phyloP scores from a whole-genome alignment of 2,888 invertebrate species.

The Hirtodrosophila histrioides region DNA sequence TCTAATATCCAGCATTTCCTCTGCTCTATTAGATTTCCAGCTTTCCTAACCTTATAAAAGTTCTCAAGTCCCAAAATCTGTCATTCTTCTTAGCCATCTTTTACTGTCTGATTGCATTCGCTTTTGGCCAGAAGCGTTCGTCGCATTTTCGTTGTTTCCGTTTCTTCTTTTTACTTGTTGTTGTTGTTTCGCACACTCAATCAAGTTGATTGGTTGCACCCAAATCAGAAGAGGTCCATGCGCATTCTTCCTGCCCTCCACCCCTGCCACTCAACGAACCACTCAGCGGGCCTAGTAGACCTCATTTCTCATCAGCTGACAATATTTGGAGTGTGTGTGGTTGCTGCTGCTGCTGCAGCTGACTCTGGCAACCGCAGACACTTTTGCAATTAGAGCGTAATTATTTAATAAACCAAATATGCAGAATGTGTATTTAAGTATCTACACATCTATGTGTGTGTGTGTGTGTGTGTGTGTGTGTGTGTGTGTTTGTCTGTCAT shows the following conservation, averaged over 20 bases:
- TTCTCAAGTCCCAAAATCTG: no score
- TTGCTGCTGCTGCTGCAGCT: constrained; percentile 24
- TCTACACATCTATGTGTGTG: not conserved
- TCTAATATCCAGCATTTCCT: no score
- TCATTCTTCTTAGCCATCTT: constrained; percentile 5
- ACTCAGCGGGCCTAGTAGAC: constrained; percentile 21
- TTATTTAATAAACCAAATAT: constrained; percentile 77
- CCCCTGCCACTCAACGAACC: constrained; percentile 32
- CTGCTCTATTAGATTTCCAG: no score
- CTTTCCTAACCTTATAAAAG: no score
- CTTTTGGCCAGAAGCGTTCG: constrained; percentile 12
- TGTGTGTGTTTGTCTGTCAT: constrained; percentile 25
- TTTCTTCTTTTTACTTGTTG: constrained; percentile 9
- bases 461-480: constrained; percentile 21
- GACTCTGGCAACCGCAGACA: constrained; percentile 58
- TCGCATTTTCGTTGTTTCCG: not conserved
- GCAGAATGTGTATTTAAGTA: constrained; percentile 23
- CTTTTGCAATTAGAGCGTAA: constrained; percentile 80
- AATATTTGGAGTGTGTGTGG: constrained; percentile 39
- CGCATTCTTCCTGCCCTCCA: constrained; percentile 1
- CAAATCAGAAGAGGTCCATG: constrained; percentile 29
- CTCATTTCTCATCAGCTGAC: constrained; percentile 58
- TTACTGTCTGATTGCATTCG: constrained; percentile 34
- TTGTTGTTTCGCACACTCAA: constrained; percentile 52
- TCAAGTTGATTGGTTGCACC: constrained; percentile 66